phyloP scores from a whole-genome alignment of 2,888 invertebrate species.

The Thereva unica region DNA sequence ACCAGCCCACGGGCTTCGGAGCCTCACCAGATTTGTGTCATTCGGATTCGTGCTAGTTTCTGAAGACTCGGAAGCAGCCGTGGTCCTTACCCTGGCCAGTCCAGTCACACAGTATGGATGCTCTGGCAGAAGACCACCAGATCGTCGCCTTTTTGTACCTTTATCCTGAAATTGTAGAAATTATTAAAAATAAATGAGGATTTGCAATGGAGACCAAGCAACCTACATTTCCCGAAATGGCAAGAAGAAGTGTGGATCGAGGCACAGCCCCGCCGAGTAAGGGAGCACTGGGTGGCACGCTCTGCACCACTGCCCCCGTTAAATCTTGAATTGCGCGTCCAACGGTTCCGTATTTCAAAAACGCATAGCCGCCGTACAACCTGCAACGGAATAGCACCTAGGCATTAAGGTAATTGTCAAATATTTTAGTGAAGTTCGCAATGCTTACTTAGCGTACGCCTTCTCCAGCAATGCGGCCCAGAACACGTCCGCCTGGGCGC shows the following conservation, averaged over 20 bases:
- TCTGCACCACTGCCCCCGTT: conserved; percentile 76
- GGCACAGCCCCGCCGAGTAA: conserved; percentile 70
- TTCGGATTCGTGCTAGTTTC: conserved; percentile 51
- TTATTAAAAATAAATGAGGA: neutral
- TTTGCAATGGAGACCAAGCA: neutral
- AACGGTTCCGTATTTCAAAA: conserved; percentile 65
- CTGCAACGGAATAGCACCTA: conserved; percentile 51
- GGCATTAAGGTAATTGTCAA: neutral
- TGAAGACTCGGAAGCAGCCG: conserved; percentile 40
- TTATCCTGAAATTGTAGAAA: conserved; percentile 41
- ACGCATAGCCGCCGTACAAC: conserved; percentile 72
- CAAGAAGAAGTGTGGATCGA: conserved; percentile 70
- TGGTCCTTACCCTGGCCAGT: conserved; percentile 68
- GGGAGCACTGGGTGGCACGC: conserved; percentile 56
- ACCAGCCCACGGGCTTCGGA: conserved; percentile 63
- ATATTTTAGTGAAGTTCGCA: neutral
- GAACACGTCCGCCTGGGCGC: conserved; percentile 63
- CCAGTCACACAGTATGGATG: conserved; percentile 74
- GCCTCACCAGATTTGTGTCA: conserved; percentile 65
- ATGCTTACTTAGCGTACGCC: conserved; percentile 76
- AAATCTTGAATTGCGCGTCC: conserved; percentile 74
- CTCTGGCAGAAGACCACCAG: conserved; percentile 68
- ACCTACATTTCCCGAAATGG: conserved; percentile 66
- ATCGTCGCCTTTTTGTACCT: conserved; percentile 60
- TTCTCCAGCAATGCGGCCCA: conserved; percentile 80